Percentiles rank a stretch among this genome's conserved stretches.
These are phyloP conservation scores for Eupristina koningsbergeri DNA, from an alignment of 1,140 invertebrate species.

Conservation along the genomic window DNA sequence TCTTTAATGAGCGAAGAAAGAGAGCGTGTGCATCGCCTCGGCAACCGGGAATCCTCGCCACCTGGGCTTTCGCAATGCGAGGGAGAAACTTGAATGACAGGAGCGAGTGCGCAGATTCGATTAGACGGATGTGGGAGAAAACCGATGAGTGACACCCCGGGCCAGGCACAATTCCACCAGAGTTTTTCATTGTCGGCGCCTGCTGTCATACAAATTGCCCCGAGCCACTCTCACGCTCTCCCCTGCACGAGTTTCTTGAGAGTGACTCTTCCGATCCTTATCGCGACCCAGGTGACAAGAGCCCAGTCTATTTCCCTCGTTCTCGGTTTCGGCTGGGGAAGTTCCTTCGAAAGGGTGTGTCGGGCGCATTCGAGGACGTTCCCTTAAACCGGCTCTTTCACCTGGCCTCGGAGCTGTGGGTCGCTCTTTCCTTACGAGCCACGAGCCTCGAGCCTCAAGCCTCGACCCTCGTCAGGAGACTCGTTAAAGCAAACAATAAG, in stretches of 20 bases:
- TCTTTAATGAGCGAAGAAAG: not conserved
- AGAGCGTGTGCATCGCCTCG: too few species aligned
- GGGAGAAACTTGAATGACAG: not conserved
- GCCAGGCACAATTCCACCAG: not conserved
- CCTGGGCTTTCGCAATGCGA: not conserved
- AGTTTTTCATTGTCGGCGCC: not conserved
- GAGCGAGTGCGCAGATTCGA: too few species aligned
- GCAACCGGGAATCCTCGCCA: too few species aligned
- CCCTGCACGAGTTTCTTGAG: constrained; percentile 12
- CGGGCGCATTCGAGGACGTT: not conserved
- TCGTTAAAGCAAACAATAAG: constrained; percentile 19
- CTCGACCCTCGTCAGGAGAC: constrained; percentile 1
- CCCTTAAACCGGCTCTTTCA: not conserved
- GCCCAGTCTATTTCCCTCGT: too few species aligned
- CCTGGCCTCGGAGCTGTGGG: not conserved
- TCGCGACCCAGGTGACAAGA: not conserved
- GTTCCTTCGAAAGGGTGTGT: not conserved
- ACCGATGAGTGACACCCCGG: not conserved
- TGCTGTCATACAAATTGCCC: too few species aligned
- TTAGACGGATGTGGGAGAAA: not conserved
- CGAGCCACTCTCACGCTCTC: constrained; percentile 53
- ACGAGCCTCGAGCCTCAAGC: not conserved
- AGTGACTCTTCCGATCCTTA: not conserved
- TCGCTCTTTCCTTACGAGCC: not conserved
- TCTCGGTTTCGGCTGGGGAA: not conserved